A percentile compares a stretch with the other conserved stretches of the same genome.
Evolutionary conservation across 2,888 invertebrate species (phyloP).

Genomic region (Hypselothyrea guttata): DNA sequence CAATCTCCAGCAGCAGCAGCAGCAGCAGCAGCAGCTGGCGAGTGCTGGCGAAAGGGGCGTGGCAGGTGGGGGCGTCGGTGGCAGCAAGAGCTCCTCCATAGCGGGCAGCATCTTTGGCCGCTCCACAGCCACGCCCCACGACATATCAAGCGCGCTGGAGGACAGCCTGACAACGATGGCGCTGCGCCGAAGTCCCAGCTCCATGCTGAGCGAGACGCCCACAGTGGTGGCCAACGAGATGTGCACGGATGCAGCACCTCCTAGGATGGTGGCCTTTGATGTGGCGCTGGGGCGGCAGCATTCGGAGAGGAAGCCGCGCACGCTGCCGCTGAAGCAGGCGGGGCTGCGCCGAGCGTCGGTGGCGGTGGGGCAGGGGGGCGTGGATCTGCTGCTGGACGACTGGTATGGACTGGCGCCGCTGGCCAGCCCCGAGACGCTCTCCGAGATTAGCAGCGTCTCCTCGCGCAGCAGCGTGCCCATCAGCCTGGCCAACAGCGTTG

Average conservation of each 20-base stretch:
- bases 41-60: not conserved
- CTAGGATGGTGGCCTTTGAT: conserved; percentile 81
- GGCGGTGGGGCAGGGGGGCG: conserved; percentile 56
- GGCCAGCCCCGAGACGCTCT: conserved; percentile 91
- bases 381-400: conserved; percentile 85
- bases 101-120: conserved; percentile 81
- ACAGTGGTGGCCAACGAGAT: conserved; percentile 61
- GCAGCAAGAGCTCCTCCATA: conserved; percentile 80
- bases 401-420: conserved; percentile 89
- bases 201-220: conserved; percentile 79
- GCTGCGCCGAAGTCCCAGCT: conserved; percentile 77
- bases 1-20: conserved; percentile 84
- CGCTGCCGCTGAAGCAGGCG: conserved; percentile 67
- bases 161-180: conserved; percentile 76
- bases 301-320: conserved; percentile 75
- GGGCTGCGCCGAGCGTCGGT: conserved; percentile 78
- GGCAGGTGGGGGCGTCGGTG: conserved; percentile 40
- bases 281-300: conserved; percentile 77
- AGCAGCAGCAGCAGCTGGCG: conserved; percentile 18
- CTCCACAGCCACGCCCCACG: conserved; percentile 81
- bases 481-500: conserved; percentile 81
- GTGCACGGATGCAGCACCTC: conserved; percentile 34
- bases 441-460: conserved; percentile 90
- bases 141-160: conserved; percentile 82
- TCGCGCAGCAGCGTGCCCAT: conserved; percentile 86